phyloP scores from a whole-genome alignment of 2,888 invertebrate species.

The Eilema depressum region DNA sequence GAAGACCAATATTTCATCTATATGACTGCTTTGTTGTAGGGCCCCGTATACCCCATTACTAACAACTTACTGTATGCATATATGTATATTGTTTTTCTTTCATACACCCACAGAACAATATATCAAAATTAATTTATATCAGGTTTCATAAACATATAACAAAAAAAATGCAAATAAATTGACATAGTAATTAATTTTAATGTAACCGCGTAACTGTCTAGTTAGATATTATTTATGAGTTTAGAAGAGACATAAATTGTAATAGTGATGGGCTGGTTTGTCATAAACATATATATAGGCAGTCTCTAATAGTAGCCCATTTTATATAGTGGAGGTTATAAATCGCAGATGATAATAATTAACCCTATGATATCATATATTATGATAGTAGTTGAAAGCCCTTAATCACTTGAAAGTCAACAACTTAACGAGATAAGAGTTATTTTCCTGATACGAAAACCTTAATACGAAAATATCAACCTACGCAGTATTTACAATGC shows the following conservation, averaged over 20 bases:
- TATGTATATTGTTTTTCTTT: no score
- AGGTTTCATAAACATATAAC: not conserved
- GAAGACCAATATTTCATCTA: no score
- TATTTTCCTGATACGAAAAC: no score
- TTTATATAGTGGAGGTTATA: not conserved
- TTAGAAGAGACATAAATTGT: constrained; percentile 2
- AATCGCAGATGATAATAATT: not conserved
- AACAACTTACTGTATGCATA: no score
- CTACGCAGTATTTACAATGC: no score
- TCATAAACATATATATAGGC: constrained; percentile 2
- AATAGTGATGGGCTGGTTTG: not conserved
- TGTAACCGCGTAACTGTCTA: not conserved
- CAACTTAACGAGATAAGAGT: no score
- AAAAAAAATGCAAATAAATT: not conserved
- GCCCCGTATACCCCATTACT: no score
- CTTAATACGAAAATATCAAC: no score
- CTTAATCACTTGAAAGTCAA: no score
- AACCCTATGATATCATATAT: no score
- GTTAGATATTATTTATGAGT: constrained; percentile 3
- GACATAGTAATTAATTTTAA: not conserved
- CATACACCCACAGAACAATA: not conserved
- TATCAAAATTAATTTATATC: not conserved
- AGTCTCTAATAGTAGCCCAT: not conserved
- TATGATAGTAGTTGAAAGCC: no score
- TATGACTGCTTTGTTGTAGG: no score